Evolutionary conservation across 2,113 vertebrate species (phyloP).

Genomic region (Leucopternis melanops): DNA sequence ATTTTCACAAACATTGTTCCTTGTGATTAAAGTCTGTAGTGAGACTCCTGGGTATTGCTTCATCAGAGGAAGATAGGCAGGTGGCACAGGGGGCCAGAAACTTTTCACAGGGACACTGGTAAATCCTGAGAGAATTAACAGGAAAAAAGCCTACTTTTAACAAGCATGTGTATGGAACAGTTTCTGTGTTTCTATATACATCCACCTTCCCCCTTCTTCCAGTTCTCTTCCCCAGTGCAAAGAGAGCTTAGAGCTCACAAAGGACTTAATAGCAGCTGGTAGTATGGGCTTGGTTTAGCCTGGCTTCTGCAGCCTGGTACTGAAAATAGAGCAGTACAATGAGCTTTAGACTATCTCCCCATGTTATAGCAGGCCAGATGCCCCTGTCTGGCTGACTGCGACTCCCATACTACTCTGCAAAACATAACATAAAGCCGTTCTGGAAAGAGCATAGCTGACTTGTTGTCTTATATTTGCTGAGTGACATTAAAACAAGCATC

Average conservation of each 20-base stretch:
- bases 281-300: background rate
- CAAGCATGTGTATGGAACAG: background rate
- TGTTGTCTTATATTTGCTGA: background rate
- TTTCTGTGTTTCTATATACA: background rate
- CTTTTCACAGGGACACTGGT: accelerated
- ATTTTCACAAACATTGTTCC: background rate
- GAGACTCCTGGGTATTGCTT: background rate
- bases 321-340: background rate
- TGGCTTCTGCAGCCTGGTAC: background rate
- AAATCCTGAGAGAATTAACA: background rate
- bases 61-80: background rate
- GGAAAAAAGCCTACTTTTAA: background rate
- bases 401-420: background rate
- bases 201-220: background rate
- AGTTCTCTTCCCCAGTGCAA: background rate
- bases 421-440: accelerated
- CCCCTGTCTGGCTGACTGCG: background rate
- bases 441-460: background rate
- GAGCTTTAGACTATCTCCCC: background rate
- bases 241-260: background rate
- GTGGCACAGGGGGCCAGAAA: background rate
- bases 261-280: background rate
- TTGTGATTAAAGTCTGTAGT: background rate
- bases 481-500: background rate
- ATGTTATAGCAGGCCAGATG: background rate